Base-by-base conservation (phyloP, 2,888 invertebrate species). In the Himalopsyche japonica region DNA sequence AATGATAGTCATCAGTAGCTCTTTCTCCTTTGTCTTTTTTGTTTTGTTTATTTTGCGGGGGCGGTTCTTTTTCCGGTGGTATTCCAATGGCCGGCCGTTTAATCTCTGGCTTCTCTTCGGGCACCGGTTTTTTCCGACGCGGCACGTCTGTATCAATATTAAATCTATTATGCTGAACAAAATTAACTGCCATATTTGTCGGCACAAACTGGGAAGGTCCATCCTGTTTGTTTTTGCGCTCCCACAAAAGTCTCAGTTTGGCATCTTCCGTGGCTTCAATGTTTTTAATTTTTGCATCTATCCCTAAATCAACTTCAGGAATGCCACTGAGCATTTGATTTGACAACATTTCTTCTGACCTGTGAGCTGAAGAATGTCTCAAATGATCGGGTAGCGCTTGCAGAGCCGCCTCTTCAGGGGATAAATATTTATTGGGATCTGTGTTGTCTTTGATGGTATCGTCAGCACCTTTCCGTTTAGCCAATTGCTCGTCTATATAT, bases 301-400 rank as follows among this genome's bases (percentile, higher is more conserved):
- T 98, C n/a, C 99, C 99, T 81, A 99, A 93, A 91, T 99, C 99
- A 0, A 99, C 98, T 93, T 99, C 99, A 0, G 99, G 99, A 87
- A 99, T 99, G 49, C 99, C 99, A 89, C 98, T 99, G 5, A 99
- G 93, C 99, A 99, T 99, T 93, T 99, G 99, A 93, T 99, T 99
- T 3, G 99, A 99, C 88, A 99, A 94, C 98, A 99, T 99, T 92
- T 99, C 99, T 90, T 99, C 99, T 1, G 97, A 98, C 89, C 96
- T 89, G 82, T 97, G 96, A 0, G 96, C 94, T 0, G 97, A 96
- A 1, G 97, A 97, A 84, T 96, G 95, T 85, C 98, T 93, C 81
- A 98, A 92, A 90, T 98, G 96, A 88, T 97, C 97, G 1, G 99
- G 98, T 20, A 99, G 93, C 3, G 98, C 96, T 87, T 96, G 95